Base-by-base conservation (phyloP, 2,113 vertebrate genomes). In the Dipodomys ordii region DNA sequence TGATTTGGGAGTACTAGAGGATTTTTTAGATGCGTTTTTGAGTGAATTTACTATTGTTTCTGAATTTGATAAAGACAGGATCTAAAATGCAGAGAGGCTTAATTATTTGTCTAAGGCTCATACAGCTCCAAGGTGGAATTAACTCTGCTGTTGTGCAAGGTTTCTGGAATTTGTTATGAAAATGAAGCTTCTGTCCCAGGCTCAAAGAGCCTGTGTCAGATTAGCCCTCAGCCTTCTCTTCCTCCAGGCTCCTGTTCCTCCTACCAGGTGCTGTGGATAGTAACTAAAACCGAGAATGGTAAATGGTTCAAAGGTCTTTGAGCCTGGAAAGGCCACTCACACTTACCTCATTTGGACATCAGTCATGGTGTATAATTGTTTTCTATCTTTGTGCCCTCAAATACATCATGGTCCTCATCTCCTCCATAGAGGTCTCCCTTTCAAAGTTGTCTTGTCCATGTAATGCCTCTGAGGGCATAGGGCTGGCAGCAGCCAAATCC, bases 301-400 rank as follows among this genome's bases (percentile, higher is more conserved):
- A 77, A 44, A 71, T 2, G 4, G n/a, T n/a, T 35, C 62, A 7
- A 25, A 73, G 53, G 12, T 30, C 2, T 44, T 53, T 22, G 35
- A 27, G 19, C 9, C 25, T 1, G 25, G 71, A n/a, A 84, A 20
- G 28, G 35, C 64, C 2, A n/a, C 6, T 1, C 23, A 3, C 25
- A 3, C 3, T 27, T 57, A 27, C 2, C 64, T 19, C 77, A 12
- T 1, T 2, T 11, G 30, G 49, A 71, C 12, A 3, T 44, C 20
- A 20, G 11, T 67, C 16, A 5, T 0, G 8, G 2, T 0, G 3
- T 3, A 2, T 15, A 8, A 23, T 2, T 15, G 11, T 30, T 44
- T 81, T 49, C 20, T 1, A 0, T 16, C 27, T 46, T 3, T 0
- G 53, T 11, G 32, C 10, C 15, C 2, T 22, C 13, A 32, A 27